Conservation (phyloP, 1,140 invertebrate species). For the Zaprionus davidi region DNA sequence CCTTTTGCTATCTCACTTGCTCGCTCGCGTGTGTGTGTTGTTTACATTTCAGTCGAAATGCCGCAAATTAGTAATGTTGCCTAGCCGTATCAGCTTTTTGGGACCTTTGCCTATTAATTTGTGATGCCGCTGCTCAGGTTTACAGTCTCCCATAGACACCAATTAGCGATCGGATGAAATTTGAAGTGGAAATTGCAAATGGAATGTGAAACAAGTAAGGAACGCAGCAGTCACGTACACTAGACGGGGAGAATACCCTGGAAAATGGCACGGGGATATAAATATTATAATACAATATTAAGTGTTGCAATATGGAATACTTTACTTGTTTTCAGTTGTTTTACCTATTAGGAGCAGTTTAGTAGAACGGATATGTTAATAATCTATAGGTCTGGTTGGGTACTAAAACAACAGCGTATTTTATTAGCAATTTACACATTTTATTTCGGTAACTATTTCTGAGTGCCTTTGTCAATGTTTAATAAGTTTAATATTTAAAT, state of each 20-base stretch:
- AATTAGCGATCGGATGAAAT: slow-evolving; percentile 40
- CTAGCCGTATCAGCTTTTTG: slow-evolving; percentile 26
- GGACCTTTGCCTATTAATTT: slow-evolving; percentile 35
- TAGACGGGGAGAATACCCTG: background rate
- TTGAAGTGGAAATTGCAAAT: slow-evolving; percentile 28
- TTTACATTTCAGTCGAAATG: slow-evolving; percentile 47
- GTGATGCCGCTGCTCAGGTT: slow-evolving; percentile 34
- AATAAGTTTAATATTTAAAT: too few relatives aligned
- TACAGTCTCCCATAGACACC: slow-evolving; percentile 39
- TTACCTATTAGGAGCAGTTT: too few relatives aligned
- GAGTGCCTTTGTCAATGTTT: too few relatives aligned
- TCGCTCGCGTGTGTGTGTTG: slow-evolving; percentile 21
- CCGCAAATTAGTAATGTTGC: slow-evolving; percentile 53
- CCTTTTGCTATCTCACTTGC: background rate
- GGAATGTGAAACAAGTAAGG: slow-evolving; percentile 7
- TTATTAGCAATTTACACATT: too few relatives aligned
- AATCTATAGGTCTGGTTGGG: too few relatives aligned
- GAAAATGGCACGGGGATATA: background rate
- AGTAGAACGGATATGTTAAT: too few relatives aligned
- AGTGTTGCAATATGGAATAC: too few relatives aligned
- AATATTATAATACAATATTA: too few relatives aligned
- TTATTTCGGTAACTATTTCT: too few relatives aligned
- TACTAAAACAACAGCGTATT: too few relatives aligned
- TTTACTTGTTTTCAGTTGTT: too few relatives aligned
- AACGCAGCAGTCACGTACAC: background rate